Conservation (phyloP, 2,888 invertebrate species). For the Xestia rhomboidea region DNA sequence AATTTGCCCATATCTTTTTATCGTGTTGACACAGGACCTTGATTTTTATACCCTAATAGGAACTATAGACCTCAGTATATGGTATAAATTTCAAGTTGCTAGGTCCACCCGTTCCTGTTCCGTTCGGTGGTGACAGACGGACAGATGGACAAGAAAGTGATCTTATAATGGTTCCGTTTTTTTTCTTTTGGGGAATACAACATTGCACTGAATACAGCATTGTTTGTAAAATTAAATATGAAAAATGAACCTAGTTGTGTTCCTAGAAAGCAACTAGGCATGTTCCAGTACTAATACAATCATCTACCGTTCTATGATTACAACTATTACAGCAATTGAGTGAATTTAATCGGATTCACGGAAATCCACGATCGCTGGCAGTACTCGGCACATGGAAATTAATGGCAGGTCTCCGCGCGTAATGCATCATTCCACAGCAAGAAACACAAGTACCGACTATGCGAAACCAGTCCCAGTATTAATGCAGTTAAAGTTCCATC, state of each 20-base stretch:
- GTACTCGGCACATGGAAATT: constrained; percentile 52
- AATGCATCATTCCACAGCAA: constrained; percentile 62
- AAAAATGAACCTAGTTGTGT: constrained; percentile 26
- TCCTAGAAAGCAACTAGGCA: constrained; percentile 42
- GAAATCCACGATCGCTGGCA: constrained; percentile 57
- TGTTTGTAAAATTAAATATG: neutral
- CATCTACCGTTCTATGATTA: constrained; percentile 56
- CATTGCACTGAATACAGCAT: no score
- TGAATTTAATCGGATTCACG: constrained; percentile 62
- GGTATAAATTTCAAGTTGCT: no score
- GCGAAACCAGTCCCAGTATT: constrained; percentile 78
- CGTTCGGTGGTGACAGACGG: no score
- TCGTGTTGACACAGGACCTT: no score
- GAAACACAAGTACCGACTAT: constrained; percentile 59
- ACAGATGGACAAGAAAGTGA: no score
- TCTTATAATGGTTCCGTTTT: no score
- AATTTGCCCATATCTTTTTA: no score
- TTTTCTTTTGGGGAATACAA: no score
- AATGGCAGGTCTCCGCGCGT: constrained; percentile 55
- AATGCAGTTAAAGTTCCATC: constrained; percentile 79
- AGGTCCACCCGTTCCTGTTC: no score
- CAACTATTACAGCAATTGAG: constrained; percentile 58
- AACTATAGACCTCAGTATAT: no score
- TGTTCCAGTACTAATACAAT: constrained; percentile 33
- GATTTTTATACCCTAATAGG: no score